Evolutionary conservation across 1,140 invertebrate genomes (phyloP), one percentile per base, ranked within the genome.

Genomic region (Aphaenogaster floridana): DNA sequence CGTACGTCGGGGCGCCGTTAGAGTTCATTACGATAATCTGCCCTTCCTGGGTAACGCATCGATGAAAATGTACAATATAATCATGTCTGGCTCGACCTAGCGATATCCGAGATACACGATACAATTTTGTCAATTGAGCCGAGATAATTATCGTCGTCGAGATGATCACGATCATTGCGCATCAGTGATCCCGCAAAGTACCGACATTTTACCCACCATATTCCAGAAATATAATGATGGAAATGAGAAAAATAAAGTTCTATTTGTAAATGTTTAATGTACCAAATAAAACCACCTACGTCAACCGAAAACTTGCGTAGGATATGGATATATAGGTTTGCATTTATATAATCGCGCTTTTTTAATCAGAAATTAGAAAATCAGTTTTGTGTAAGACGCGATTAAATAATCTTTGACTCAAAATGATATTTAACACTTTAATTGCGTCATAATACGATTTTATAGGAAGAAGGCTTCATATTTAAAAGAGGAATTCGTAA

Each of bases 21-120:
- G 87, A 93, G 91, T 92, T 94, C 93, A 93, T 94, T 94, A 94
- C 90, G 91, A 90, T 94, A 93, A 94, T 94, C 93, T 93, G 91
- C 92, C 92, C 92, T 93, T 93, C 90, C 92, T 91, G 92, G 90
- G 91, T 93, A 93, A 93, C 92, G 93, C 93, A 93, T 92, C 93
- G 86, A 89, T 93, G 92, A 92, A 94, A 94, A 93, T 93, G 92
- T 91, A 93, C 93, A 94, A 94, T 93, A 93, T 93, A 94, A 94
- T 93, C 91, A 92, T 89, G 91, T 94, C 93, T 89, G 87, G 80
- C 77, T 89, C 83, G 86, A 78, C 79, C 81, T 86, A 77, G 36
- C 80, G 86, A 88, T 90, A 86, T 28, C 72, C 78, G 71, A 63
- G 50, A 57, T 87, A 86, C 50, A 66, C 84, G 72, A 64, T 54